Base-by-base conservation (phyloP, 2,888 invertebrate species). In the Neria commutata region DNA sequence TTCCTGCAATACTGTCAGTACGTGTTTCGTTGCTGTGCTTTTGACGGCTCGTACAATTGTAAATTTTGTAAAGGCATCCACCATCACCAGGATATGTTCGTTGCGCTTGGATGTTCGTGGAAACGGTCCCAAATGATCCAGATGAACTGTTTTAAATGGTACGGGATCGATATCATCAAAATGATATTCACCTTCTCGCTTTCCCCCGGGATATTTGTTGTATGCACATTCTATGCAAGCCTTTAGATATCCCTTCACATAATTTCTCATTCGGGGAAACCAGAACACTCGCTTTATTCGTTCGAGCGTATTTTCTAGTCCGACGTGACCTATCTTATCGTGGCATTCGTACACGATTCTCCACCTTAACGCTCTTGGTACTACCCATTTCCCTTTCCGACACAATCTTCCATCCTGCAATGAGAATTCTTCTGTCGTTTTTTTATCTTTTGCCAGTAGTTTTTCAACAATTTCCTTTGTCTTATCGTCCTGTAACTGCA, bases 191-290 rank as follows among this genome's bases (percentile, higher is more conserved):
- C 42, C 45, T 37, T 49, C 49, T n/a, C 23, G 23, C 46, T 24
- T 33, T 4, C 54, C 57, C 25, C 42, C 42, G 4, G 19, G 21
- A 14, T 17, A 40, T 62, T 81, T 81, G 23, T 71, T 68, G 51
- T 76, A 78, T 1, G 79, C 50, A 58, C 81, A 83, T 6, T 37
- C 51, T 2, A 64, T 49, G 19, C 61, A 64, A 10, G 55, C 25
- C 5, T 51, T 56, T 3, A 82, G 75, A 57, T 83, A 81, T 51
- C 76, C 68, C 45, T 74, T 71, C 1, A 80, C 73, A 50, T 76
- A 80, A 3, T 64, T 54, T 25, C 67, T 62, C 78, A 81, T 78
- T 4, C 70, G 68, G 0, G 74, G 70, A 58, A 83, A 82, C 79
- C 79, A 83, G 63, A 78, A 82, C 8, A 66, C 62, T 37, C 69